phyloP scores from a whole-genome alignment of 2,113 vertebrate genomes.

The Lonchura striata region DNA sequence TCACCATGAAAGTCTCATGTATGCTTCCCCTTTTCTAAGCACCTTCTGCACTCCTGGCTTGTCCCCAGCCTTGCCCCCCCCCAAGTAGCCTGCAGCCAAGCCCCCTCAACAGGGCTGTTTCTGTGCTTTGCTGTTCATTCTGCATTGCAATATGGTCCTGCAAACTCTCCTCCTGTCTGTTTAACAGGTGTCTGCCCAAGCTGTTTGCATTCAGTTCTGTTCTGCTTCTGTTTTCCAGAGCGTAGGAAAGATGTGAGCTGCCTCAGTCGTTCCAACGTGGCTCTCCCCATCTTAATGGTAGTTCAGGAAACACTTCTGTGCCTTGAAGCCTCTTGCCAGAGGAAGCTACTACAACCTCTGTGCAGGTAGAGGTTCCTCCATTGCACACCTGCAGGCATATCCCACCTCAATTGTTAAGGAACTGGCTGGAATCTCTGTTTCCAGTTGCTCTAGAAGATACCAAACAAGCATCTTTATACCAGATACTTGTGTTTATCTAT shows the following conservation, averaged over 20 bases:
- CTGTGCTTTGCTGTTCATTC: not conserved
- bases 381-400: not conserved
- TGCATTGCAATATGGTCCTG: not conserved
- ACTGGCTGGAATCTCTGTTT: not conserved
- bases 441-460: not conserved
- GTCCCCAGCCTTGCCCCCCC: not conserved
- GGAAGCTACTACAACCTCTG: not conserved
- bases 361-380: not conserved
- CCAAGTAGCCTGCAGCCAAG: not conserved
- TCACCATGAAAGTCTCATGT: not conserved
- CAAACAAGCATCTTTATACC: too few species aligned
- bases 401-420: not conserved
- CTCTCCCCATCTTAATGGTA: not conserved
- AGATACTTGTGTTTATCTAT: too few species aligned
- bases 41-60: not conserved
- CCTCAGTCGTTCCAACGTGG: fast-evolving
- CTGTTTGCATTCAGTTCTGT: not conserved
- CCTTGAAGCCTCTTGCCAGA: not conserved
- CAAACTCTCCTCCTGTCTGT: not conserved
- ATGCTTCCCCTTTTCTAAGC: not conserved
- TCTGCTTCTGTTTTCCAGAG: not conserved
- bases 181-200: not conserved
- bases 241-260: not conserved
- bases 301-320: not conserved
- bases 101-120: not conserved